phyloP scores from a whole-genome alignment of 2,888 invertebrate species.

The Electrophaes corylata region DNA sequence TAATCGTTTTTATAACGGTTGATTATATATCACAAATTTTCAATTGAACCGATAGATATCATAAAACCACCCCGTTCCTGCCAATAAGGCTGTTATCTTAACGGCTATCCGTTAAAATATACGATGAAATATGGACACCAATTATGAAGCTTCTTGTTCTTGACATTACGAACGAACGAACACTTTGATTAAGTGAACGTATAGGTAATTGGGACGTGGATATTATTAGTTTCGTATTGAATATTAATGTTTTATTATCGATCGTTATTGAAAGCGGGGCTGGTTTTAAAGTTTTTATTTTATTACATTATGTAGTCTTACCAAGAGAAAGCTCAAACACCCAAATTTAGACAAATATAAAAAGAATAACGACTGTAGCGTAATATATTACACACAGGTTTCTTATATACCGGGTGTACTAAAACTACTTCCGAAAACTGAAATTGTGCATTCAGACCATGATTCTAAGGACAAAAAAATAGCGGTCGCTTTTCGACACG shows the following conservation, averaged over 20 bases:
- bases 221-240: constrained; percentile 63
- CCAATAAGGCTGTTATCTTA: constrained; percentile 54
- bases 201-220: constrained; percentile 68
- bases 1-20: too few relatives aligned
- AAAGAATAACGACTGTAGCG: not conserved
- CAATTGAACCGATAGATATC: constrained; percentile 1
- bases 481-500: too few relatives aligned
- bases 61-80: constrained; percentile 37
- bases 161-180: constrained; percentile 40
- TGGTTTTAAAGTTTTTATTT: constrained; percentile 50
- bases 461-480: too few relatives aligned
- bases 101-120: constrained; percentile 41
- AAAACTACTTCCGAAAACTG: too few relatives aligned
- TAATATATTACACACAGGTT: too few relatives aligned
- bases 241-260: constrained; percentile 48
- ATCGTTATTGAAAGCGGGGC: constrained; percentile 22
- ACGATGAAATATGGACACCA: constrained; percentile 62
- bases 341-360: not conserved
- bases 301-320: not conserved
- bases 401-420: too few relatives aligned
- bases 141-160: constrained; percentile 71
- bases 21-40: not conserved
- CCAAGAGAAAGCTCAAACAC: constrained; percentile 12
- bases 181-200: constrained; percentile 64
- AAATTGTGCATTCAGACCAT: too few relatives aligned